Conservation (phyloP, 2,888 invertebrate genomes). For the Molanna angustata region DNA sequence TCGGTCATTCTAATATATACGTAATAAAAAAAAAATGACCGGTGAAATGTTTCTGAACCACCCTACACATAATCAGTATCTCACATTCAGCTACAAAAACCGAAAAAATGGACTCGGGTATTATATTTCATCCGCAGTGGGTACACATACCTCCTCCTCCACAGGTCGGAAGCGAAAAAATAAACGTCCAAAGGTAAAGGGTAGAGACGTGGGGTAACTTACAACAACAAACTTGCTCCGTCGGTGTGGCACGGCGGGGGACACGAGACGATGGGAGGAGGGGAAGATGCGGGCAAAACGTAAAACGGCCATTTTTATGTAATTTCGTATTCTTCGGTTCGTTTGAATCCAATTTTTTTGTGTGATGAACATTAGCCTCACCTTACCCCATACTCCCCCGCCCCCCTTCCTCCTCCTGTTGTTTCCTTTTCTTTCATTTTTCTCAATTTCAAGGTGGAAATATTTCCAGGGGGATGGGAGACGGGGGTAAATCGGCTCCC, state of each 20-base stretch:
- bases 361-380: conserved; percentile 21
- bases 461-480: too few relatives aligned
- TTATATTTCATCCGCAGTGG: conserved; percentile 19
- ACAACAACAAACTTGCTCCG: conserved; percentile 19
- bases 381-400: not conserved
- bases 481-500: conserved; percentile 9
- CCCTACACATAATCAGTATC: conserved; percentile 13
- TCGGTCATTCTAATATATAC: too few relatives aligned
- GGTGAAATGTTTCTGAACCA: conserved; percentile 1
- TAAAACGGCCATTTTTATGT: conserved; percentile 28
- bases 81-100: conserved; percentile 8
- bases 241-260: conserved; percentile 1
- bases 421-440: conserved; percentile 9
- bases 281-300: conserved; percentile 8
- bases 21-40: too few relatives aligned
- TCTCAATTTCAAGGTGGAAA: conserved; percentile 12
- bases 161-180: conserved; percentile 12
- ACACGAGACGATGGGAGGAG: too few relatives aligned
- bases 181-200: conserved; percentile 13
- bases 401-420: too few relatives aligned
- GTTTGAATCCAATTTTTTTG: conserved; percentile 32
- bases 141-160: too few relatives aligned
- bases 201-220: conserved; percentile 11
- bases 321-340: conserved; percentile 32
- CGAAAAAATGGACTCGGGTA: conserved; percentile 24